Evolutionary conservation across 2,797 vertebrate genomes (phyloP).

Genomic region (Cyclura pinguis): DNA sequence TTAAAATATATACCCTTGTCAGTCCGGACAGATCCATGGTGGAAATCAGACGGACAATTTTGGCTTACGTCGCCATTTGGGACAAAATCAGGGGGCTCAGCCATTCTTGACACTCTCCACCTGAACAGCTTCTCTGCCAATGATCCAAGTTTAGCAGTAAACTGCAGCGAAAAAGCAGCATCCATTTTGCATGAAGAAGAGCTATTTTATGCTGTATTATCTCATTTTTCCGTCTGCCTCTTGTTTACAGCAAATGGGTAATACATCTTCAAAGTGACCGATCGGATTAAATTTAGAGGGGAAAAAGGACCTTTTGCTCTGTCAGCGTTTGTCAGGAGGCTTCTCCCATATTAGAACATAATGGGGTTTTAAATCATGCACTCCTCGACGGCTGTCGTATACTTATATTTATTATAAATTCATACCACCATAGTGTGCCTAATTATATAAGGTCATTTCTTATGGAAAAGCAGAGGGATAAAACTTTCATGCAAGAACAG

Average conservation of each 20-base stretch:
- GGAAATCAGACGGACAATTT: background rate
- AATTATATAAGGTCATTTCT: conserved; percentile 71
- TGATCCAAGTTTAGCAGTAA: conserved; percentile 38
- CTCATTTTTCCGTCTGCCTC: conserved; percentile 32
- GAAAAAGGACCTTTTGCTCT: conserved; percentile 58
- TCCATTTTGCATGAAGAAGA: conserved; percentile 39
- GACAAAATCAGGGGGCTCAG: conserved; percentile 18
- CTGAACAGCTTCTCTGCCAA: conserved; percentile 31
- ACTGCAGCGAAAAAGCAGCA: background rate
- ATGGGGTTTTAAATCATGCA: conserved; percentile 61
- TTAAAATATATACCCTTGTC: background rate
- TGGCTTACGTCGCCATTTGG: conserved; percentile 31
- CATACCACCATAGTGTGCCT: conserved; percentile 52
- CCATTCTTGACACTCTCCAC: conserved; percentile 14
- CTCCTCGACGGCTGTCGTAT: conserved; percentile 50
- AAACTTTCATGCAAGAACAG: conserved; percentile 73
- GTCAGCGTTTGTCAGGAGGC: conserved; percentile 49
- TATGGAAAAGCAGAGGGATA: conserved; percentile 70
- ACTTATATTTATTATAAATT: conserved; percentile 64
- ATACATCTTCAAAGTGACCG: conserved; percentile 40
- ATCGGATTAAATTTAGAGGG: conserved; percentile 58
- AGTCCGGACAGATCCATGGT: background rate
- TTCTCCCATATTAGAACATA: conserved; percentile 49
- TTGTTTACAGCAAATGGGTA: conserved; percentile 40
- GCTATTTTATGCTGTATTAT: conserved; percentile 13